These are phyloP conservation scores for Diadumene lineata DNA, from an alignment of 92 coral and sea anemone genomes.

Conservation along the genomic window DNA sequence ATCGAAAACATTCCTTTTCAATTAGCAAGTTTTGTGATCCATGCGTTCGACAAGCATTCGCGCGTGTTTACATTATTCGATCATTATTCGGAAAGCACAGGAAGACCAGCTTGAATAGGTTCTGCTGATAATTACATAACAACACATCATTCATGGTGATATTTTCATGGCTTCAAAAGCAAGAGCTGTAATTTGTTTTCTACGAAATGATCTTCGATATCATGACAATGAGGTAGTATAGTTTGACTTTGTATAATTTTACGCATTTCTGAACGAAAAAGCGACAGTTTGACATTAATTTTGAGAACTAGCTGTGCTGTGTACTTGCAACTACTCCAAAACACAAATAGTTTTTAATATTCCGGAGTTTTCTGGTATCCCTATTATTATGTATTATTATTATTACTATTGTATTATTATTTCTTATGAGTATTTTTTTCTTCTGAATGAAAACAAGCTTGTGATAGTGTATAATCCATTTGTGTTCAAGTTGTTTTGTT, in stretches of 20 bases:
- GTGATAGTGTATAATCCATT: too few relatives aligned
- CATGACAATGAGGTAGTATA: conserved; percentile 51
- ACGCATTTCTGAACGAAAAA: neutral
- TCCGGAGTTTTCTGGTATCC: too few relatives aligned
- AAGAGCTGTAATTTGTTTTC: conserved; percentile 37
- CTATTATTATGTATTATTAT: too few relatives aligned
- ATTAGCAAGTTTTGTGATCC: conserved; percentile 28
- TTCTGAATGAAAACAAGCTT: too few relatives aligned
- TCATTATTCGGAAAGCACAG: neutral
- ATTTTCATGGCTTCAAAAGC: conserved; percentile 23
- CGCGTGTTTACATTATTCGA: conserved; percentile 5
- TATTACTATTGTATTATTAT: too few relatives aligned
- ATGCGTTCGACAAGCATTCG: conserved; percentile 13
- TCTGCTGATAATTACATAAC: conserved; percentile 4
- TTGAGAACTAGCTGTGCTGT: too few relatives aligned
- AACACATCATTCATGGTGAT: neutral
- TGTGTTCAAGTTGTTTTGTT: too few relatives aligned
- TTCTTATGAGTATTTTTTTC: too few relatives aligned
- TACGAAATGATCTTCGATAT: conserved; percentile 62
- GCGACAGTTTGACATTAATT: too few relatives aligned
- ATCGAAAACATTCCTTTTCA: conserved; percentile 37
- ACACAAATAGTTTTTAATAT: too few relatives aligned
- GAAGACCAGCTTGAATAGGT: neutral
- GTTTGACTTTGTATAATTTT: neutral
- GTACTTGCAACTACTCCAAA: too few relatives aligned